These are phyloP conservation scores for Cryptosula pallasiana DNA, from an alignment of 2,888 invertebrate genomes.

Conservation along the genomic window DNA sequence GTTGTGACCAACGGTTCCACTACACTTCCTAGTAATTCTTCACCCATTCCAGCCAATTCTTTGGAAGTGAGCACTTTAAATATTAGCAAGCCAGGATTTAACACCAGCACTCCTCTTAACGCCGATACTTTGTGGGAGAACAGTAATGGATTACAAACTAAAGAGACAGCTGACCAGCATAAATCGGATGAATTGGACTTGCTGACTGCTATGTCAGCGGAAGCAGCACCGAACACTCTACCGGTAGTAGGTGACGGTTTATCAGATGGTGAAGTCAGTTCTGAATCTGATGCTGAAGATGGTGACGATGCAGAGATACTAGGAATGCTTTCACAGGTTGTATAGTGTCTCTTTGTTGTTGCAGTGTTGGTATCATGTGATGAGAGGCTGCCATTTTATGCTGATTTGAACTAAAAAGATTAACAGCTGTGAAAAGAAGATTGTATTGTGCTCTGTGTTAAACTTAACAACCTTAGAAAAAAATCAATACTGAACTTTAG, in stretches of 20 bases:
- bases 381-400: neutral
- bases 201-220: slow-evolving; percentile 13
- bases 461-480: too few species aligned
- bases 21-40: too few species aligned
- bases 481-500: too few species aligned
- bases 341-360: neutral
- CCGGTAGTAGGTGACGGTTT: slow-evolving; percentile 9
- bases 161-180: neutral
- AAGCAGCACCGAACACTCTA: slow-evolving; percentile 9
- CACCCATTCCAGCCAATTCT: neutral
- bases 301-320: neutral
- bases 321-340: neutral
- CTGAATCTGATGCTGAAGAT: slow-evolving; percentile 3
- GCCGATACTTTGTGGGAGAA: neutral
- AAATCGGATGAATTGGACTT: neutral
- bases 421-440: too few species aligned
- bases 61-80: neutral
- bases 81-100: neutral
- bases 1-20: too few species aligned
- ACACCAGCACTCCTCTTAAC: neutral
- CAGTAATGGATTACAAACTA: neutral
- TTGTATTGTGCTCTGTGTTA: too few species aligned
- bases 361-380: neutral
- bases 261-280: slow-evolving; percentile 14
- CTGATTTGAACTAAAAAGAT: too few species aligned